Evolutionary conservation across 2,113 vertebrate species (phyloP), one percentile per base, ranked within the genome.

Genomic region (Origma solitaria): DNA sequence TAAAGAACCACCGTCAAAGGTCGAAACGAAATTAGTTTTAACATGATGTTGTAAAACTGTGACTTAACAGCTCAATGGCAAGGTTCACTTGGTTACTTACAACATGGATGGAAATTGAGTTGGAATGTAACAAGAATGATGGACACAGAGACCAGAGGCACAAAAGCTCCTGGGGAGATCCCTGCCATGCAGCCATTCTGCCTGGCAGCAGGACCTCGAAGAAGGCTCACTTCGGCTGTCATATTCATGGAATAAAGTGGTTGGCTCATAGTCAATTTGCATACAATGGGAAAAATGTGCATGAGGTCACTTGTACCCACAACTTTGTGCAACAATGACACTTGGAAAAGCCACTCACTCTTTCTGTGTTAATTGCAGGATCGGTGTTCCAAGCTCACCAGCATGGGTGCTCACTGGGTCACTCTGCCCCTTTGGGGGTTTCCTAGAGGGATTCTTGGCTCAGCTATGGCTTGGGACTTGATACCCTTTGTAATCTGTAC

Each of bases 101-200:
- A 38, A 12, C 7, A 2, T 11, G 19, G 42, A 44, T 38, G 21
- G 31, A 50, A 64, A 51, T 23, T 0, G 2, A 69, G 20, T 35
- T 69, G 25, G 9, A 56, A 18, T 33, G 23, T 23, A 28, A 10
- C 19, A 64, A 13, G 28, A 57, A 31, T 44, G 28, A 30, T 16
- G 64, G 22, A 22, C 16, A n/a, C 15, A 25, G 37, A 57, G 22
- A 37, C 27, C 20, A 50, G 42, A 44, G 15, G 21, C 19, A 38
- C 31, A 57, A 33, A 49, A 50, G 5, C 8, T 82, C 49, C 44
- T 50, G 16, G 9, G 13, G 31, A 54, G 18, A 42, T 33, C 6
- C 25, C 6, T 3, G 3, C 6, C 27, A 30, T 15, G 12, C 7
- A 75, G 31, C 16, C 35, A n/a, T 1, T 0, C 20, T 50, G 20